Base-by-base conservation (phyloP, 2,113 vertebrate species). In the Mustela lutreola region DNA sequence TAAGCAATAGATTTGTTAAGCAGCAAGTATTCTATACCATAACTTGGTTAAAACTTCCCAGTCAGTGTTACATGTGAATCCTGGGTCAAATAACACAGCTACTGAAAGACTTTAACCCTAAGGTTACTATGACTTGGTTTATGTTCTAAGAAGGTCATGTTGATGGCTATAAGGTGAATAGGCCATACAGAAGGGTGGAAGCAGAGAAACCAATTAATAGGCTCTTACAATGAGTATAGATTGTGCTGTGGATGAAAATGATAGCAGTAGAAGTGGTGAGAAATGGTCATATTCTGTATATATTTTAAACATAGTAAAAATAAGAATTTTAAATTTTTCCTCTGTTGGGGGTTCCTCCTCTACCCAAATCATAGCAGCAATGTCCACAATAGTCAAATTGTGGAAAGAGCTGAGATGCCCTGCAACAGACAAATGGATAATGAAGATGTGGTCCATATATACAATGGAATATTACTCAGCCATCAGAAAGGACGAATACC, bases 1-100 rank as follows among this genome's bases (percentile, higher is more conserved):
- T 87, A 92, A 71, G 65, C 2, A 92, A 95, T 10, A 85, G 33
- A 89, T 76, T 85, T 96, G 58, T 92, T 88, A 90, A 96, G 28
- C 24, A 73, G 18, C 11, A 95, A 90, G 19, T 65, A 78, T 92
- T 63, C 22, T 16, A 81, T 78, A 85, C 24, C 42, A 36, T 81
- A 82, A 82, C n/a, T 81, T 82, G 39, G 18, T 60, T 86, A 80
- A 16, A 96, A 73, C 16, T 85, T 96, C 53, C 56, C 26, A 81
- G 36, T 65, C 65, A 92, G 11, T 60, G 33, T 39, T 85, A 36
- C 31, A 48, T 79, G 48, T 87, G 56, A 95, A 85, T 28, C 50
- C 16, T 65, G 15, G 7, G 36, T 89, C 92, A 95, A 93, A 92
- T 26, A 94, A 56, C 42, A 88, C 5, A 81, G 10, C 21, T 7